Conservation (phyloP, 2,797 vertebrate species). For the Cygnus olor region DNA sequence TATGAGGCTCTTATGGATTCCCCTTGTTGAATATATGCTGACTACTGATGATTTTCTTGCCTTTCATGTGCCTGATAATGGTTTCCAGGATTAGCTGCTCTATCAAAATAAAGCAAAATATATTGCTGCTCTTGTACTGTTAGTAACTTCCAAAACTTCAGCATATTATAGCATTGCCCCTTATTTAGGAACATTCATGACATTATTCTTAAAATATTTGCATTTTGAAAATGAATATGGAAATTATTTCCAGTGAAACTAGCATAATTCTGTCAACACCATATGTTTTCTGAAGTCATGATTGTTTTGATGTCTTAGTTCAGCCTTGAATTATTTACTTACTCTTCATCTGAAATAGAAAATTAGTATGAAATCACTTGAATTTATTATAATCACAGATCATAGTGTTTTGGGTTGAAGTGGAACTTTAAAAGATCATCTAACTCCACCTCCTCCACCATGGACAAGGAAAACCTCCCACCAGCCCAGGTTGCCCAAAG, state of each 20-base stretch:
- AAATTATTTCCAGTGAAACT: neutral
- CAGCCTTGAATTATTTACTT: neutral
- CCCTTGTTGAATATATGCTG: too few species aligned
- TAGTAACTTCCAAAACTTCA: neutral
- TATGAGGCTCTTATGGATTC: too few species aligned
- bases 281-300: neutral
- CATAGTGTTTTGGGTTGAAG: too few species aligned
- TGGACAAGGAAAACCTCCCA: too few species aligned
- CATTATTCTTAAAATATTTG: neutral
- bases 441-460: too few species aligned
- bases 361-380: neutral
- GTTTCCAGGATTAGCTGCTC: too few species aligned
- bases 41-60: too few species aligned
- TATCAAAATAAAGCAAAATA: neutral
- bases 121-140: neutral
- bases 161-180: neutral
- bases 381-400: neutral
- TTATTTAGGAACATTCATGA: neutral
- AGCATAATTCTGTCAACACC: neutral
- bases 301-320: neutral
- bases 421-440: too few species aligned
- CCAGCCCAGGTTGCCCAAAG: too few species aligned
- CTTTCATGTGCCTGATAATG: too few species aligned
- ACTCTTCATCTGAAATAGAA: neutral
- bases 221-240: neutral